These are phyloP conservation scores for Clarias fuscus DNA, from an alignment of 2,797 vertebrate genomes.

Conservation along the genomic window DNA sequence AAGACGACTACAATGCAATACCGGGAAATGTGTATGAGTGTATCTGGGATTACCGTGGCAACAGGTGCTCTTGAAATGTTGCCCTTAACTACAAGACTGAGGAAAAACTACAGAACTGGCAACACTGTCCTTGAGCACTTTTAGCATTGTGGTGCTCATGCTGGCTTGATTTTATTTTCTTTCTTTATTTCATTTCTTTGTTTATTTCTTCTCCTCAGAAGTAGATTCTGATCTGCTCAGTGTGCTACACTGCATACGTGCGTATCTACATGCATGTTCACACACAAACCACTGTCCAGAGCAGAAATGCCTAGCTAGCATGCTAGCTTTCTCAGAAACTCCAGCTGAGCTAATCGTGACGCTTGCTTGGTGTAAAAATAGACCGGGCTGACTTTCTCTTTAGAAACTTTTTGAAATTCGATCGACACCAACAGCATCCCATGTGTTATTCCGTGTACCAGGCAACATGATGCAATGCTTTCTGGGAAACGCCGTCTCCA, in stretches of 20 bases:
- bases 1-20: not conserved
- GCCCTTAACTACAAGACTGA: no score
- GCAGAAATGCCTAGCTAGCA: not conserved
- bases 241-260: not conserved
- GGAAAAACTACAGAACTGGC: not conserved
- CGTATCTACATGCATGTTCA: not conserved
- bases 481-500: not conserved
- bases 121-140: not conserved
- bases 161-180: not conserved
- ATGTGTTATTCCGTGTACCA: not conserved
- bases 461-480: not conserved
- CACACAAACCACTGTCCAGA: not conserved
- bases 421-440: not conserved
- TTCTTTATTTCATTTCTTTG: not conserved
- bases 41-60: not conserved
- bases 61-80: not conserved
- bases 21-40: not conserved
- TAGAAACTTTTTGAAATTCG: slow-evolving; percentile 1
- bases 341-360: not conserved
- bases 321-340: not conserved
- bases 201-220: not conserved
- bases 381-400: not conserved
- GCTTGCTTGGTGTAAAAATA: not conserved
- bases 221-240: not conserved
- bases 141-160: not conserved